These are phyloP conservation scores for Malachius bipustulatus DNA, from an alignment of 2,888 invertebrate species.

Conservation along the genomic window DNA sequence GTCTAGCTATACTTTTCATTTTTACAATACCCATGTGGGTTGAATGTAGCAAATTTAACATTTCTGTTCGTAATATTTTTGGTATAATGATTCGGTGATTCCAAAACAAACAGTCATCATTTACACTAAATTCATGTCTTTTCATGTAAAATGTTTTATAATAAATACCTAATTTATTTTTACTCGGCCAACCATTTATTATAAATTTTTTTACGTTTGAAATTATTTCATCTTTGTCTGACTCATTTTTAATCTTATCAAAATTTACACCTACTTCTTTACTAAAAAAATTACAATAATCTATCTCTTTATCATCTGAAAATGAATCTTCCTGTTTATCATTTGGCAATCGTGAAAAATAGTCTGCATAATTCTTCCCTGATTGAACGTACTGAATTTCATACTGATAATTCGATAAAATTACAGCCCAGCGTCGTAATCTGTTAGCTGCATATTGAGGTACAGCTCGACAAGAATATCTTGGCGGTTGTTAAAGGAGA, in stretches of 20 bases:
- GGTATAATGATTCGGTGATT: background rate
- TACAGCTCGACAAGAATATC: too few species aligned
- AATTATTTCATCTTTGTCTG: background rate
- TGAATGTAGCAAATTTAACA: background rate
- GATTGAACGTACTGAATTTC: slow-evolving; percentile 2
- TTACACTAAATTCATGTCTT: slow-evolving; percentile 1
- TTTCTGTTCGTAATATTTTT: background rate
- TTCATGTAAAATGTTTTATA: background rate
- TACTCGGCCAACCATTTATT: background rate
- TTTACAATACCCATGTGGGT: background rate
- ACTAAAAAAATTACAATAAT: slow-evolving; percentile 1
- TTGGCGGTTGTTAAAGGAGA: too few species aligned
- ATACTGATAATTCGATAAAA: background rate
- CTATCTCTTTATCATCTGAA: background rate
- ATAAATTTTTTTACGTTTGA: background rate
- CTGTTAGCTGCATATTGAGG: background rate
- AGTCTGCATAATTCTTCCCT: background rate
- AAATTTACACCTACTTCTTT: background rate
- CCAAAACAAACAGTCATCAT: background rate
- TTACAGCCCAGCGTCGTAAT: background rate
- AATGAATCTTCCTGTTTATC: background rate
- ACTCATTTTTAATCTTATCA: background rate
- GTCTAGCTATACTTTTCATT: background rate
- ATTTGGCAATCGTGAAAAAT: slow-evolving; percentile 1
- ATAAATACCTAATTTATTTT: background rate